Conservation (phyloP, 1,140 invertebrate genomes). For the Drosophila littoralis region DNA sequence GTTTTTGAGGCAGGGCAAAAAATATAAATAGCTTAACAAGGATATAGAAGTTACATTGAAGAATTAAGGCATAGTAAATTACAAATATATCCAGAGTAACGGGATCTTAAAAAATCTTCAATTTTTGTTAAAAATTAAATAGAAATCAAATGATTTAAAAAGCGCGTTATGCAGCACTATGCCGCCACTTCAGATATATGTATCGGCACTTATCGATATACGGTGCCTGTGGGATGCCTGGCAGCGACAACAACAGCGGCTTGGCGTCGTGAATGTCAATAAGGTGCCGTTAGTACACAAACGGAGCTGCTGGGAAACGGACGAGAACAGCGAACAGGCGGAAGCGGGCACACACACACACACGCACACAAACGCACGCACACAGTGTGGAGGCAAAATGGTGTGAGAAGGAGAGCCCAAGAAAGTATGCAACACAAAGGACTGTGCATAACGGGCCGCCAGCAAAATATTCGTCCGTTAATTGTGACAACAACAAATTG, state of each 20-base stretch:
- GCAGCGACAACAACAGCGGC: neutral
- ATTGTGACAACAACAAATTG: slow-evolving; percentile 25
- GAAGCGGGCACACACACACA: slow-evolving; percentile 5
- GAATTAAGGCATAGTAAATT: too few relatives aligned
- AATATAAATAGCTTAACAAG: too few relatives aligned
- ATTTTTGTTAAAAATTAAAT: neutral
- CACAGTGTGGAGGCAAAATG: slow-evolving; percentile 30
- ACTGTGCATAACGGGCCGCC: slow-evolving; percentile 18
- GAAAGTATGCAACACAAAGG: slow-evolving; percentile 48
- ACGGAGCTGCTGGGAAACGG: slow-evolving; percentile 41
- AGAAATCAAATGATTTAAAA: neutral
- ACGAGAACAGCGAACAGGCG: slow-evolving; percentile 29
- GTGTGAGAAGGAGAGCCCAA: slow-evolving; percentile 22
- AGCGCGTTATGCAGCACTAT: neutral
- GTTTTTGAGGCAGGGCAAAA: too few relatives aligned
- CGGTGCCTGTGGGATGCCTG: neutral
- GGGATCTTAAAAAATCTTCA: neutral
- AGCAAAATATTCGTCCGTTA: slow-evolving; percentile 29
- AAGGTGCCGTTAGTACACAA: slow-evolving; percentile 48
- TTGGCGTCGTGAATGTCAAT: slow-evolving; percentile 8
- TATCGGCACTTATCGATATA: slow-evolving; percentile 10
- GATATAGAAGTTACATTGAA: too few relatives aligned
- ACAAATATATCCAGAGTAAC: too few relatives aligned
- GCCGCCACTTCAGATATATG: neutral
- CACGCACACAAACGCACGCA: slow-evolving; percentile 3